These are phyloP conservation scores for Meloidogyne chitwoodi DNA, from an alignment of 1,140 invertebrate species.

Conservation along the genomic window DNA sequence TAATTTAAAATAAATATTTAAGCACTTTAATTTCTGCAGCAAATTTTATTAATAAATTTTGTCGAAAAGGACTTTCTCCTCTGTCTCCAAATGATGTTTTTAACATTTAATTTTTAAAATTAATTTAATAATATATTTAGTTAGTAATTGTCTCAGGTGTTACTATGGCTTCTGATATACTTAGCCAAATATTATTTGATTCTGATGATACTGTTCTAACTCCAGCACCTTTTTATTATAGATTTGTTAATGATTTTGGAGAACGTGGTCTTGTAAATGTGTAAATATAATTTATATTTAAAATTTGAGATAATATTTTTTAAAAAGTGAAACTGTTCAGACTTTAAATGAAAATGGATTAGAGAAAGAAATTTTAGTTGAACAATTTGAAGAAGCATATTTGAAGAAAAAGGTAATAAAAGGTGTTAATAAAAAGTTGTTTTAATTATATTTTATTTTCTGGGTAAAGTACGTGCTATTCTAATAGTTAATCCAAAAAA, in stretches of 20 bases:
- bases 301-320: background rate
- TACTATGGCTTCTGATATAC: conserved; percentile 39
- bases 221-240: conserved; percentile 38
- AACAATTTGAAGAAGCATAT: conserved; percentile 22
- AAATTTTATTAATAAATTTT: conserved; percentile 40
- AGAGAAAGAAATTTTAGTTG: background rate
- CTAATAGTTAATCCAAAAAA: conserved; percentile 43
- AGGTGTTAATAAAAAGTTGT: background rate
- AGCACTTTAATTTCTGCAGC: conserved; percentile 32
- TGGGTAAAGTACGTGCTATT: conserved; percentile 42
- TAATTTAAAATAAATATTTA: background rate
- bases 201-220: conserved; percentile 35
- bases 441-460: conserved; percentile 6
- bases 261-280: conserved; percentile 35
- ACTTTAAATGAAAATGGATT: background rate
- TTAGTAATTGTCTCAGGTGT: conserved; percentile 39
- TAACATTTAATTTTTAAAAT: background rate
- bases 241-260: conserved; percentile 45
- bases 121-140: conserved; percentile 1
- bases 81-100: background rate
- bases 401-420: conserved; percentile 16
- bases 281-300: background rate
- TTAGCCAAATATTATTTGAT: conserved; percentile 42
- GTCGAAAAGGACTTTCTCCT: background rate
- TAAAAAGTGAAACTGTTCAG: background rate